These are phyloP conservation scores for Tribolium castaneum DNA, from an alignment of 1,140 invertebrate species.

Conservation along the genomic window DNA sequence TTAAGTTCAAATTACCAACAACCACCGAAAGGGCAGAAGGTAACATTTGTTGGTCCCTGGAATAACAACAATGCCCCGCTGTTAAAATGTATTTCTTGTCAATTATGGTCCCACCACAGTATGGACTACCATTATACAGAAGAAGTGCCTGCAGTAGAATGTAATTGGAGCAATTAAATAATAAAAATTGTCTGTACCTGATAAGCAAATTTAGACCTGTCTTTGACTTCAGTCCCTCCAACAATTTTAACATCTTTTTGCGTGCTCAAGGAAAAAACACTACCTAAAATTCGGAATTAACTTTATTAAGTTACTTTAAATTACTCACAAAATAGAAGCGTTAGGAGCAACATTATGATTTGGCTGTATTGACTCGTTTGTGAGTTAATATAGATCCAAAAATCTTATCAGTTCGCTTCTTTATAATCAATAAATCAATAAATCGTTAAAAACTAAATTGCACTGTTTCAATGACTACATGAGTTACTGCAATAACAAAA, in stretches of 20 bases:
- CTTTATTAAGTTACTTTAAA: background rate
- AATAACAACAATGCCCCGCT: background rate
- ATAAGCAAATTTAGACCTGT: background rate
- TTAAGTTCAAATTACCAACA: constrained; percentile 4
- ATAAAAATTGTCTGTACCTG: background rate
- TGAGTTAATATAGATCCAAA: background rate
- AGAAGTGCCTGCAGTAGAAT: background rate
- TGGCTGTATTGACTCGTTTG: background rate
- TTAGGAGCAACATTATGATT: background rate
- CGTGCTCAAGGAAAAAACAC: background rate
- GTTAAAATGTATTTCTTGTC: background rate
- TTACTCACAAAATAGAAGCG: background rate
- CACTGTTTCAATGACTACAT: too few relatives aligned
- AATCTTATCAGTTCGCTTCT: background rate
- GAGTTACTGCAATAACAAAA: too few relatives aligned
- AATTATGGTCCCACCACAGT: constrained; percentile 10
- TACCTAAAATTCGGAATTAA: background rate
- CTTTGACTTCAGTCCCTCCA: background rate
- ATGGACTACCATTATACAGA: background rate
- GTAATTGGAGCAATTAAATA: background rate
- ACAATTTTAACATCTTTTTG: background rate
- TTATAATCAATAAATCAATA: background rate
- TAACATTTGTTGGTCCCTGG: background rate
- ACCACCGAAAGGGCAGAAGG: background rate
- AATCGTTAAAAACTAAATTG: too few relatives aligned